Conservation (phyloP, 2,113 vertebrate species). For the Psilopsiagon aurifrons region DNA sequence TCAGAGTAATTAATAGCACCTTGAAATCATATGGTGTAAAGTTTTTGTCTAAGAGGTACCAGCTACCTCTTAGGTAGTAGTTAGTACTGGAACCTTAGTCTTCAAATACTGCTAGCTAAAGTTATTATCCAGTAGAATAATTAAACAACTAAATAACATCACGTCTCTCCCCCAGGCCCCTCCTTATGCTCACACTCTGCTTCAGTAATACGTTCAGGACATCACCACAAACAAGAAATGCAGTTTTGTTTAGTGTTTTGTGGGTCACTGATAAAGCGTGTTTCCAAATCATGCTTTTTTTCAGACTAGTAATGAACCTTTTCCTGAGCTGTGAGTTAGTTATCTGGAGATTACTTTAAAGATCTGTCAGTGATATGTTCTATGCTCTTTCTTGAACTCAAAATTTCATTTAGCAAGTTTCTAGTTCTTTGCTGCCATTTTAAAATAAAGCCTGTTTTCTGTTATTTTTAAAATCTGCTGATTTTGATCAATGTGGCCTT, state of each 20-base stretch:
- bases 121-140: neutral
- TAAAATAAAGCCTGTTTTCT: neutral
- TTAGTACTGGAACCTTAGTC: neutral
- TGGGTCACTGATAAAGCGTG: neutral
- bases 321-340: neutral
- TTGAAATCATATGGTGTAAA: neutral
- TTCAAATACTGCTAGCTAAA: neutral
- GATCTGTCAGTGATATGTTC: neutral
- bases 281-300: neutral
- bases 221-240: neutral
- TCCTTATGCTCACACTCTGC: neutral
- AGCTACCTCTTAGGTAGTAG: neutral
- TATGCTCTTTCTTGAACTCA: neutral
- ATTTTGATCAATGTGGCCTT: neutral
- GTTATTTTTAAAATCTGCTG: neutral
- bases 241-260: neutral
- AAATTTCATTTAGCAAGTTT: neutral
- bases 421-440: neutral
- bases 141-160: neutral
- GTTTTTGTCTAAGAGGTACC: neutral
- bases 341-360: neutral
- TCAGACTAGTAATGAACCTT: neutral
- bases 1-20: neutral
- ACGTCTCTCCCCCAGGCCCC: neutral
- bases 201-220: neutral